A percentile compares a stretch with the other conserved stretches of the same genome.
phyloP scores from a whole-genome alignment of 64 coral and sea anemone species.

The Stylophora pistillata region DNA sequence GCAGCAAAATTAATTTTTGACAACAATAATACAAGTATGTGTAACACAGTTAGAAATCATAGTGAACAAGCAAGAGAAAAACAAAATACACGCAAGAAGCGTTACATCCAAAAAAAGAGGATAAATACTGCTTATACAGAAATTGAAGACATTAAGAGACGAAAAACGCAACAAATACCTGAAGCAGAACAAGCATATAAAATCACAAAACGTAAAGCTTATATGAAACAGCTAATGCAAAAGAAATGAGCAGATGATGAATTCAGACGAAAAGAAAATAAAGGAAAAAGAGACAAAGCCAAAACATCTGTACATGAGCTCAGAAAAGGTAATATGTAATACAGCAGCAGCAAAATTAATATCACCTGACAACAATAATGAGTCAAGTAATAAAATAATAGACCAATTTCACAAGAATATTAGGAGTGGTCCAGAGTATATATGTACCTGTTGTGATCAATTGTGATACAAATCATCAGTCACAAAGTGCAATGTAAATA shows the following conservation, averaged over 20 bases:
- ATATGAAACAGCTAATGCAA: conserved; percentile 43
- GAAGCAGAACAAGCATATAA: conserved; percentile 24
- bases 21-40: no score
- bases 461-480: conserved; percentile 48
- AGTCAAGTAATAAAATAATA: neutral
- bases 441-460: conserved; percentile 51
- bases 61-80: conserved; percentile 56
- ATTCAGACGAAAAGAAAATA: conserved; percentile 37
- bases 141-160: conserved; percentile 34
- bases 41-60: no score
- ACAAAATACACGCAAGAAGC: conserved; percentile 47
- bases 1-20: no score
- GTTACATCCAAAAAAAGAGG: conserved; percentile 44
- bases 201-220: conserved; percentile 45
- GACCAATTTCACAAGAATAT: conserved; percentile 38
- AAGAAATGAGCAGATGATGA: conserved; percentile 36
- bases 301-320: conserved; percentile 27
- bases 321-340: conserved; percentile 40
- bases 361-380: conserved; percentile 25
- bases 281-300: conserved; percentile 3
- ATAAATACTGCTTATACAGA: conserved; percentile 29
- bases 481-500: conserved; percentile 17
- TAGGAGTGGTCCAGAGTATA: conserved; percentile 1
- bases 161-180: conserved; percentile 15
- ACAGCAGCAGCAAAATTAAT: conserved; percentile 34